Base-by-base conservation (phyloP, 2,113 vertebrate genomes). In the Mus musculus region DNA sequence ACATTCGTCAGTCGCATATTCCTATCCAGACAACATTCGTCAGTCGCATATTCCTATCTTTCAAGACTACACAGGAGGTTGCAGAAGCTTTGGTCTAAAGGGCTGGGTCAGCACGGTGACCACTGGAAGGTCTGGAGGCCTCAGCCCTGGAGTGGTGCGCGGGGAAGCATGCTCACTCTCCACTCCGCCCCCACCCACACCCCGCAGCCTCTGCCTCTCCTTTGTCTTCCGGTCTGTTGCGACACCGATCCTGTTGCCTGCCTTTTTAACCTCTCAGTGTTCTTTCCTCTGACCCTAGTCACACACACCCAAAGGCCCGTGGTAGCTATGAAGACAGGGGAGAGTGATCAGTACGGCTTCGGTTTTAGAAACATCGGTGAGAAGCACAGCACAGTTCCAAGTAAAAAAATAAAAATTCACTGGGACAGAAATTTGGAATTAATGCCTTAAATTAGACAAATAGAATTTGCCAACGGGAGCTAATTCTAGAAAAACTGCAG, bases 1-100 rank as follows among this genome's bases (percentile, higher is more conserved):
- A 42, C 42, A 42, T 42, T 42, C 42, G 42, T 42, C 42, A 42
- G 42, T 42, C 42, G 42, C 42, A 42, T 42, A 42, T 42, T 42
- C 42, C 42, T 42, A 87, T 95, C 63, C 94, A 69, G 52, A 52
- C 76, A 90, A 93, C 17, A 94, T 54, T 61, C 54, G 94, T 92
- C 24, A 95, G 91, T 75, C 73, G 92, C 1, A 81, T 36, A 75
- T 72, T 59, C 94, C 26, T 95, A 20, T 81, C 52, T 84, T 92
- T 96, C 77, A 95, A 77, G 94, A 86, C 16, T 46, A 80, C 52
- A 33, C 63, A 49, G 76, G 2, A 88, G 69, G 88, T 72, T 88
- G 77, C 39, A 30, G 61, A 90, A 89, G 26, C 33, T 71, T 42
- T 49, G 77, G 22, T 77, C 14, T 96, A 93, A 91, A 90, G 92